Conservation (phyloP, 92 coral and sea anemone genomes). For the Phenganax marumi region DNA sequence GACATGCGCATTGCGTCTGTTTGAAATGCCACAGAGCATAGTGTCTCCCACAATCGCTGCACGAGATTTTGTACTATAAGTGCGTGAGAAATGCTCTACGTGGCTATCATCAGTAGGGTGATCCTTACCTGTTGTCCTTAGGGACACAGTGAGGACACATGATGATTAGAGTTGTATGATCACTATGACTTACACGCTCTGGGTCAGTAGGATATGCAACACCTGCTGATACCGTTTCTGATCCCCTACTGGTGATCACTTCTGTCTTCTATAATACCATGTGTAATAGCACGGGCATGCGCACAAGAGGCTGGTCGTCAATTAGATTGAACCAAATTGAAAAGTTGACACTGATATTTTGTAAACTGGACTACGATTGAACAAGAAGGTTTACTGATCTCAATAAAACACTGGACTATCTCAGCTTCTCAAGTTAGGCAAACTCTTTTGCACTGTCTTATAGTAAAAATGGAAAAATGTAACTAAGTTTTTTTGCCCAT, state of each 20-base stretch:
- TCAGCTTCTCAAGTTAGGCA: too few relatives aligned
- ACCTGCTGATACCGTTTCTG: conserved; percentile 65
- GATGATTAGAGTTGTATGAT: conserved; percentile 83
- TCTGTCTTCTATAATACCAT: not conserved
- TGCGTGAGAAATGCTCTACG: accelerated
- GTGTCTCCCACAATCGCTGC: not conserved
- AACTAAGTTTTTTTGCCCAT: not conserved
- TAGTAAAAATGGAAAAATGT: too few relatives aligned
- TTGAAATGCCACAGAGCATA: not conserved
- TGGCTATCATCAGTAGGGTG: conserved; percentile 82
- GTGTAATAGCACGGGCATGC: too few relatives aligned
- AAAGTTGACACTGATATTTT: too few relatives aligned
- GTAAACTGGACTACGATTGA: too few relatives aligned
- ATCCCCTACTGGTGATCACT: conserved; percentile 65
- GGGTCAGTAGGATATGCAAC: conserved; percentile 66
- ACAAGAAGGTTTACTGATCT: too few relatives aligned
- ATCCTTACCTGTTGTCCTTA: conserved; percentile 97
- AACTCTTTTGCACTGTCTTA: too few relatives aligned
- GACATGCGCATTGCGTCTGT: not conserved
- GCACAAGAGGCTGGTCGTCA: too few relatives aligned
- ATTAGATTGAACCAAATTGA: too few relatives aligned
- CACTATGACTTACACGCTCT: conserved; percentile 74
- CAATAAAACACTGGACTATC: too few relatives aligned
- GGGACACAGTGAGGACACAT: conserved; percentile 94
- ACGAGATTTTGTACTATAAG: not conserved